A percentile compares a stretch with the other conserved stretches of the same genome.
These are phyloP conservation scores for Drosophila colorata DNA, from an alignment of 2,888 invertebrate species.

Conservation along the genomic window DNA sequence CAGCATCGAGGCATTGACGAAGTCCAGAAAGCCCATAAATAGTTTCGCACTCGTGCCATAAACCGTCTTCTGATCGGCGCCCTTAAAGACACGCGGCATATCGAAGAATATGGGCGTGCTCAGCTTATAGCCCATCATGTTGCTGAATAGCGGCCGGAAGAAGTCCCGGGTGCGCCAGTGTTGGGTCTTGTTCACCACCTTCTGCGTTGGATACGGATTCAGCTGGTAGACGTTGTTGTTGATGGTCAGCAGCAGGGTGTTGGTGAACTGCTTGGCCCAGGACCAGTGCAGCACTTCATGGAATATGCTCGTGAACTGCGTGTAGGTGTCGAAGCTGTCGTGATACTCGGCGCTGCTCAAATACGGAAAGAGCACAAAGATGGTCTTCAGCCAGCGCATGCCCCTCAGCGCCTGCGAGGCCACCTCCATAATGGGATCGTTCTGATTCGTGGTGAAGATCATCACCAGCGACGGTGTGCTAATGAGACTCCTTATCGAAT, in stretches of 20 bases:
- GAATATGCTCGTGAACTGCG: constrained; percentile 34
- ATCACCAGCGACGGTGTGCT: constrained; percentile 72
- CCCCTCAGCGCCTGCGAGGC: constrained; percentile 60
- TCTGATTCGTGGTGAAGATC: constrained; percentile 65
- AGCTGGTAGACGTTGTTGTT: constrained; percentile 61
- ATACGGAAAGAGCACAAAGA: constrained; percentile 70
- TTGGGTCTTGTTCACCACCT: constrained; percentile 63
- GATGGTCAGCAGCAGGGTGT: constrained; percentile 67
- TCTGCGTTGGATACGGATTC: constrained; percentile 68
- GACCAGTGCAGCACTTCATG: constrained; percentile 60
- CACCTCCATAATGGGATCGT: constrained; percentile 77
- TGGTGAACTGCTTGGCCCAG: constrained; percentile 74
- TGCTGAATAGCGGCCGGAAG: constrained; percentile 35
- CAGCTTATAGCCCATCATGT: constrained; percentile 72
- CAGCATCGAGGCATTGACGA: constrained; percentile 71
- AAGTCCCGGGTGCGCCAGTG: constrained; percentile 63
- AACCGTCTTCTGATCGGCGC: constrained; percentile 38
- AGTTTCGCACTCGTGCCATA: constrained; percentile 72
- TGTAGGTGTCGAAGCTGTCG: constrained; percentile 27
- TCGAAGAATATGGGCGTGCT: constrained; percentile 68
- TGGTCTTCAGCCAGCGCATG: constrained; percentile 70
- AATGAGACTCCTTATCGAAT: constrained; percentile 57
- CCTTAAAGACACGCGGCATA: constrained; percentile 76
- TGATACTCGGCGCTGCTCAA: constrained; percentile 29
- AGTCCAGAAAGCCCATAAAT: constrained; percentile 67